These are phyloP conservation scores for Gallinago paraguaiae DNA, from an alignment of 2,113 vertebrate species.

Conservation along the genomic window DNA sequence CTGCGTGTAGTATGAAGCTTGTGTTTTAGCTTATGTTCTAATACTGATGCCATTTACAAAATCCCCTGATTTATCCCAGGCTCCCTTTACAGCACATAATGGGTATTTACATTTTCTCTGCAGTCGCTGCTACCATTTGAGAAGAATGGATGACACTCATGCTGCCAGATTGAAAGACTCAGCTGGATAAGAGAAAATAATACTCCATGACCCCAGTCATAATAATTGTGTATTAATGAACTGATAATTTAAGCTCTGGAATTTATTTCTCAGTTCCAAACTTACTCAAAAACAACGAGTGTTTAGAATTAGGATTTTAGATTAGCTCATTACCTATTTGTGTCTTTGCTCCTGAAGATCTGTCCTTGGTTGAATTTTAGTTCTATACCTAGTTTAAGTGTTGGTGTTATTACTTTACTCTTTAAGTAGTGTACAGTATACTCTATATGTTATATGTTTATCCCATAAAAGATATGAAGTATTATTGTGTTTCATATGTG, in stretches of 20 bases:
- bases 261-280: not conserved
- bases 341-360: not conserved
- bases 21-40: constrained; percentile 22
- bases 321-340: not conserved
- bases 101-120: constrained; percentile 45
- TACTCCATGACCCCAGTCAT: not conserved
- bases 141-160: constrained; percentile 32
- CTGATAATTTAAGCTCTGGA: not conserved
- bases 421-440: not conserved
- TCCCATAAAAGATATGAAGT: not conserved
- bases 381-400: not conserved
- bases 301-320: not conserved
- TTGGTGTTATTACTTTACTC: not conserved
- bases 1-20: not conserved
- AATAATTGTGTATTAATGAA: not conserved
- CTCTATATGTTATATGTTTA: not conserved
- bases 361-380: not conserved
- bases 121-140: constrained; percentile 22
- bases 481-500: not conserved
- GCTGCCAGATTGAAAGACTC: not conserved
- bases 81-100: constrained; percentile 22
- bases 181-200: not conserved
- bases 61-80: constrained; percentile 29
- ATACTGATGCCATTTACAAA: constrained; percentile 54
- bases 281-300: not conserved